Conservation (phyloP, 1,140 invertebrate genomes). For the Leptonema lineaticorne region DNA sequence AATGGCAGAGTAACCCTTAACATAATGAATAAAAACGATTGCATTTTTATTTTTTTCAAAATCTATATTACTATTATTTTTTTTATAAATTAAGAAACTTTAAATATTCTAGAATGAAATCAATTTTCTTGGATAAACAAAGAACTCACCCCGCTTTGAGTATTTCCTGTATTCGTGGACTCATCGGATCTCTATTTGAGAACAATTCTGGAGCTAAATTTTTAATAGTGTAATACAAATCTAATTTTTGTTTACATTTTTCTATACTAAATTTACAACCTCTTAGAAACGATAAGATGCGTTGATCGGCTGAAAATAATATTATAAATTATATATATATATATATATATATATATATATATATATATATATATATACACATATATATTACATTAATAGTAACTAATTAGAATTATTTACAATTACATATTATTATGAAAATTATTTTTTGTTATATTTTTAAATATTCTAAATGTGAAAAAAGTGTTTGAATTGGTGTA, state of each 20-base stretch:
- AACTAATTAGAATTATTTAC: constrained; percentile 19
- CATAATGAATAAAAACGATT: too few relatives aligned
- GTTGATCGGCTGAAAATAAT: constrained; percentile 57
- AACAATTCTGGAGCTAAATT: constrained; percentile 59
- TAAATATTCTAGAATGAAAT: not conserved
- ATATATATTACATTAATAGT: too few relatives aligned
- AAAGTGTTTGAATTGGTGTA: too few relatives aligned
- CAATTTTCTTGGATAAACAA: not conserved
- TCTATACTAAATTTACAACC: constrained; percentile 69
- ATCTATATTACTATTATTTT: not conserved
- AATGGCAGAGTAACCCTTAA: constrained; percentile 48
- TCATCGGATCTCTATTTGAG: constrained; percentile 13
- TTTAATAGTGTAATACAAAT: constrained; percentile 63
- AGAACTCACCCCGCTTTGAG: constrained; percentile 15
- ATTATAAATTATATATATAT: too few relatives aligned
- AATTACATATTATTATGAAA: not conserved
- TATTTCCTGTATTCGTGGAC: constrained; percentile 13
- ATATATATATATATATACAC: not conserved
- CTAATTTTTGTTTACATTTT: constrained; percentile 64
- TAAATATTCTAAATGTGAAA: not conserved
- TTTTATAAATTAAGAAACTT: not conserved
- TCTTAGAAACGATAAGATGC: constrained; percentile 62
- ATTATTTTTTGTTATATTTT: not conserved
- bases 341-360: too few relatives aligned
- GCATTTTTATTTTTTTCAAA: not conserved